Conservation (phyloP, 2,113 vertebrate genomes). For the Numenius arquata region DNA sequence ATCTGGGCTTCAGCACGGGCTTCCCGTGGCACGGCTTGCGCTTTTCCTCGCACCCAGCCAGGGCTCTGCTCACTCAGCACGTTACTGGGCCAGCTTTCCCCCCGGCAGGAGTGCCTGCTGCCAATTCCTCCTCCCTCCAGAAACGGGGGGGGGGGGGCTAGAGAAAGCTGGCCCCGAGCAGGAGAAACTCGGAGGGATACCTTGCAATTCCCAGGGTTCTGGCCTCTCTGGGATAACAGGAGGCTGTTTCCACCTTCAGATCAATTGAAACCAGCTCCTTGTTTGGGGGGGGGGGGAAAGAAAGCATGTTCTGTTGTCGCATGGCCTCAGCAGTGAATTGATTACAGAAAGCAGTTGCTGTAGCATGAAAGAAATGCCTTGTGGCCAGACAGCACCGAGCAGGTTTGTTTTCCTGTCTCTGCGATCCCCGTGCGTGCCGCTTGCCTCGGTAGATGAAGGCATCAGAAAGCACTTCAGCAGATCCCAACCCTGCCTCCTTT, state of each 20-base stretch:
- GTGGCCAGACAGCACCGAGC: neutral
- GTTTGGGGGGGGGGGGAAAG: neutral
- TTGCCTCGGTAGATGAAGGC: conserved; percentile 18
- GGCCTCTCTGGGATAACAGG: neutral
- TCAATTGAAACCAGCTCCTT: neutral
- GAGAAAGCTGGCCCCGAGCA: neutral
- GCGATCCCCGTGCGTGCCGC: neutral
- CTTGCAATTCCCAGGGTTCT: too few relatives aligned
- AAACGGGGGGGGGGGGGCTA: fast-evolving
- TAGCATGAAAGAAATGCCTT: neutral
- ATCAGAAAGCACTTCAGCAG: neutral
- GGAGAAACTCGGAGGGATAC: neutral
- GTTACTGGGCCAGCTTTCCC: neutral
- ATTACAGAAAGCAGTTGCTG: neutral
- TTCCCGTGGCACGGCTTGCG: neutral
- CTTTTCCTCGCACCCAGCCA: neutral
- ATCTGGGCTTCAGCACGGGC: neutral
- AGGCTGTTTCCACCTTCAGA: neutral
- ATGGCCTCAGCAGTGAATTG: neutral
- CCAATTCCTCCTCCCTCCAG: neutral
- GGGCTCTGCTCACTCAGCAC: neutral
- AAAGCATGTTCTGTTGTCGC: neutral
- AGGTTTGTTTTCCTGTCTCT: neutral
- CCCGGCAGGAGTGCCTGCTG: neutral
- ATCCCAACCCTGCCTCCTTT: neutral